Evolutionary conservation across 2,888 invertebrate species (phyloP).

Genomic region (Drosophila barbarae): DNA sequence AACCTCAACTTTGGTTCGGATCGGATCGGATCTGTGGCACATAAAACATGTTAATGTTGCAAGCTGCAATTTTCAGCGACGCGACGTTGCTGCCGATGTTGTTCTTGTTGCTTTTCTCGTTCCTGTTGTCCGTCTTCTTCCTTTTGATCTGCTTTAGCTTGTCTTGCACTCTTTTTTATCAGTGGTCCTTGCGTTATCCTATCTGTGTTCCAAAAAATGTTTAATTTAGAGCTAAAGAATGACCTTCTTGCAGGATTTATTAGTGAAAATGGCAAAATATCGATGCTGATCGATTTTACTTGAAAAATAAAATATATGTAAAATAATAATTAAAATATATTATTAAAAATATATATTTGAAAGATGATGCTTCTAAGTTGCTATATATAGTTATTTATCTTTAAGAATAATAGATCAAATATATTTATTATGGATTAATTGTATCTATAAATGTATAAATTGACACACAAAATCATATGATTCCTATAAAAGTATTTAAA

Average conservation of each 20-base stretch:
- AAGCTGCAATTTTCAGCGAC: conserved; percentile 62
- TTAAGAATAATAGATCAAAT: too few species aligned
- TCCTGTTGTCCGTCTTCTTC: conserved; percentile 18
- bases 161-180: conserved; percentile 4
- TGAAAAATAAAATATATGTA: too few species aligned
- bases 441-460: too few species aligned
- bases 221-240: not conserved
- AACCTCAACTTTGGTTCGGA: conserved; percentile 15
- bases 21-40: conserved; percentile 42
- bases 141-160: conserved; percentile 30
- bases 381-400: too few species aligned
- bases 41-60: conserved; percentile 68
- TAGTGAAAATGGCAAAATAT: not conserved
- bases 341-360: too few species aligned
- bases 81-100: conserved; percentile 21
- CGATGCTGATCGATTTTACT: too few species aligned
- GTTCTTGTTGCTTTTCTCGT: conserved; percentile 14
- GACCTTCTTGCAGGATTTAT: not conserved
- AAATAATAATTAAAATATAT: too few species aligned
- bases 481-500: too few species aligned
- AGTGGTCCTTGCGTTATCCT: not conserved
- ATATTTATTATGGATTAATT: too few species aligned
- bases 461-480: too few species aligned
- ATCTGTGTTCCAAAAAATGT: not conserved
- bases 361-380: too few species aligned